Evolutionary conservation across 2,113 vertebrate species (phyloP).

Genomic region (Chionomys nivalis): DNA sequence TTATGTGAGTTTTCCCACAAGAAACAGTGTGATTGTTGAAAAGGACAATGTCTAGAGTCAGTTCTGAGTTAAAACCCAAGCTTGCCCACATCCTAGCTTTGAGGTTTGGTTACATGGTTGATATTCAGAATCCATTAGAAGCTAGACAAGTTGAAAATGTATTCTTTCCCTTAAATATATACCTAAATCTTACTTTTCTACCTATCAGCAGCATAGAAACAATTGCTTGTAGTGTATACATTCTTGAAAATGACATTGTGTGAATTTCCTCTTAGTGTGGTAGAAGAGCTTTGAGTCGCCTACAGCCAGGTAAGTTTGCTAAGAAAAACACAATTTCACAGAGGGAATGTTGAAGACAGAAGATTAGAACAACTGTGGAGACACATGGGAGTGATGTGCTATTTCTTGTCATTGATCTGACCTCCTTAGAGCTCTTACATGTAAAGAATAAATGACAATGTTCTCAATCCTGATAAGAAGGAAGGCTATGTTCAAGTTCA

Average conservation of each 20-base stretch:
- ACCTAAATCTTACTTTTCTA: neutral
- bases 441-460: neutral
- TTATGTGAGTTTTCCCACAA: slow-evolving; percentile 6
- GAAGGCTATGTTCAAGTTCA: too few species aligned
- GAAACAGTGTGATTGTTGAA: neutral
- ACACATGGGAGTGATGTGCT: neutral
- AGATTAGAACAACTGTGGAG: neutral
- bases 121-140: neutral
- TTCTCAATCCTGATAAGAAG: neutral
- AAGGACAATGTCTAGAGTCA: slow-evolving; percentile 36
- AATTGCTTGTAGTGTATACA: neutral
- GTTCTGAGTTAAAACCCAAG: slow-evolving; percentile 32
- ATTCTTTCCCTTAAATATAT: neutral
- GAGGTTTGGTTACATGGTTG: neutral
- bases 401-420: slow-evolving; percentile 44
- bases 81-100: neutral
- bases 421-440: neutral
- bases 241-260: neutral
- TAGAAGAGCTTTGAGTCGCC: neutral
- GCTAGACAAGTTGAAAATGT: slow-evolving; percentile 11
- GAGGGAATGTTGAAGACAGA: neutral
- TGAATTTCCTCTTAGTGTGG: neutral
- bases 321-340: neutral
- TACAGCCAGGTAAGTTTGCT: neutral
- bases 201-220: neutral